Evolutionary conservation across 2,888 invertebrate species (phyloP).

Genomic region (Heliconius erato): DNA sequence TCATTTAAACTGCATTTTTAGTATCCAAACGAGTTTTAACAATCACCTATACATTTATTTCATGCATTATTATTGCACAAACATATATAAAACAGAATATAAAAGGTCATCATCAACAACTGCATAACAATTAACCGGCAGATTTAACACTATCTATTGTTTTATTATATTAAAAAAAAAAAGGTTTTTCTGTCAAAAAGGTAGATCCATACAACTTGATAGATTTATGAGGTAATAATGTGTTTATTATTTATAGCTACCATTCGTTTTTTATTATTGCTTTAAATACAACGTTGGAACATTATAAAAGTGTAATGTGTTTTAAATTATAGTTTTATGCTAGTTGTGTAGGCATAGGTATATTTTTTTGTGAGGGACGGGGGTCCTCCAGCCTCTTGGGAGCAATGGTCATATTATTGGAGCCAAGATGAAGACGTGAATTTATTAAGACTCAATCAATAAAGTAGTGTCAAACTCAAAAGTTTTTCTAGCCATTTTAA

Average conservation of each 20-base stretch:
- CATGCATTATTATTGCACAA: constrained; percentile 34
- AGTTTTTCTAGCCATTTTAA: too few species aligned
- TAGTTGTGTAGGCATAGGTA: not conserved
- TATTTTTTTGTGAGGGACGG: not conserved
- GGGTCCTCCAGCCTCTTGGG: not conserved
- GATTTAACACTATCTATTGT: constrained; percentile 32
- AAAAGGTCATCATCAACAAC: constrained; percentile 42
- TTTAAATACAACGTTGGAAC: not conserved
- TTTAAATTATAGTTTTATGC: not conserved
- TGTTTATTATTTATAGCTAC: constrained; percentile 4
- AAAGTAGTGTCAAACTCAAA: too few species aligned
- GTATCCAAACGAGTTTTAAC: not conserved
- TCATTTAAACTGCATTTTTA: constrained; percentile 10
- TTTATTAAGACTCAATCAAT: too few species aligned
- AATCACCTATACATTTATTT: constrained; percentile 10
- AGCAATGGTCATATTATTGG: not conserved
- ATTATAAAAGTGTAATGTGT: not conserved
- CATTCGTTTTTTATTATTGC: not conserved
- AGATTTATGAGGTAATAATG: not conserved
- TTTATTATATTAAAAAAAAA: not conserved
- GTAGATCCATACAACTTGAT: not conserved
- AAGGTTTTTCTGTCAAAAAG: constrained; percentile 4
- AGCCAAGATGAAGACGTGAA: too few species aligned
- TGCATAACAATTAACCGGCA: constrained; percentile 40
- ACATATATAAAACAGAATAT: constrained; percentile 43